Evolutionary conservation across 2,888 invertebrate genomes (phyloP), one percentile per base, ranked within the genome.

Genomic region (Cataglyphis altisquamis): DNA sequence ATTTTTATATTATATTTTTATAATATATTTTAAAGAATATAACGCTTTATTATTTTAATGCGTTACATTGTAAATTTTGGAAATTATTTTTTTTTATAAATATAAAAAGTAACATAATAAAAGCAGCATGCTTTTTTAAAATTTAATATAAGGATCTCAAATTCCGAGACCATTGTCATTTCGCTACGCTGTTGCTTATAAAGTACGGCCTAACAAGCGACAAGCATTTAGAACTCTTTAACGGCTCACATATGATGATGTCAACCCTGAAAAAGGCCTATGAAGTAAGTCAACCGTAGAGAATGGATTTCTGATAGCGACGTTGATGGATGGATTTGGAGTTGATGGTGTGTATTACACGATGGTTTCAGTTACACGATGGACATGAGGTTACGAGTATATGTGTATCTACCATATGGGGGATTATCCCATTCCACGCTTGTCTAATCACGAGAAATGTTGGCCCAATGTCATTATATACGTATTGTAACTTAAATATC

Each of bases 251-350:
- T 21, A 39, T n/a, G 29, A 68, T 18, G 81, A 48, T 60, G 74
- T 80, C 66, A 78, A 45, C 39, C 29, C 9, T 64, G 29, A 70
- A 41, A 83, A 73, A 70, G 41, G 52, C 52, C 52, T 29, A 32
- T 67, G 48, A 62, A 67, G 62, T 73, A 80, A 67, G 64, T 52
- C 36, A 78, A 63, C 83, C 77, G 52, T 78, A 45, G 66, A 60
- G 72, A 78, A 84, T 83, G 75, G 73, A 74, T 86, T 85, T 82
- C 90, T 90, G 90, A 60, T 82, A 72, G 83, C 74, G 89, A 90
- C 89, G 67, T 88, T 88, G 90, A 90, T 89, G 83, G 87, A 89
- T 90, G 78, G 78, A 70, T 60, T 48, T 62, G 60, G 21, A 78
- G 78, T 78, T 70, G 70, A 78, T 78, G 78, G 70, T 32, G 36